Conservation (phyloP, 2,113 vertebrate species). For the Lichenostomus cassidix region DNA sequence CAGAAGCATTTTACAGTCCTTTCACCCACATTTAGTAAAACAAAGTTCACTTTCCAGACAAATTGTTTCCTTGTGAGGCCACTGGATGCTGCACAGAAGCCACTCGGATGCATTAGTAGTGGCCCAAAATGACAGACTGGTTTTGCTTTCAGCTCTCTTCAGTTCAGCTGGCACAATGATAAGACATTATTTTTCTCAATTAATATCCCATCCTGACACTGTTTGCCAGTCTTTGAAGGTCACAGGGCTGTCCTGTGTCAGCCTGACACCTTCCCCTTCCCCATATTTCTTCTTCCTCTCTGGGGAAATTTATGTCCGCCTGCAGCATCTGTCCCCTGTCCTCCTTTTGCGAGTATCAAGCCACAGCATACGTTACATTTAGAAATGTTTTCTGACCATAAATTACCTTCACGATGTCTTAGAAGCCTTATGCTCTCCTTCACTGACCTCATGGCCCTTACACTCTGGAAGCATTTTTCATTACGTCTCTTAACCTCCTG, state of each 20-base stretch:
- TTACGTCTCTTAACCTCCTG: conserved; percentile 59
- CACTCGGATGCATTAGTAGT: not conserved
- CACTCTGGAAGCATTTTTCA: conserved; percentile 60
- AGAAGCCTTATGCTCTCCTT: conserved; percentile 36
- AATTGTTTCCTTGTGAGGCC: not conserved
- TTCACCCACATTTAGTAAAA: not conserved
- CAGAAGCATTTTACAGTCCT: not conserved
- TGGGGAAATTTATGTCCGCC: conserved; percentile 69
- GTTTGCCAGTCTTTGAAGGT: conserved; percentile 68
- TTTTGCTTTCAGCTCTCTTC: conserved; percentile 30
- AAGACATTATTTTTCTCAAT: conserved; percentile 74
- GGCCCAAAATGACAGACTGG: not conserved
- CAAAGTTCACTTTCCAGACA: not conserved
- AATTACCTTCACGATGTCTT: conserved; percentile 71
- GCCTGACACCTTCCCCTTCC: conserved; percentile 19
- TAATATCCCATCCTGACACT: conserved; percentile 71
- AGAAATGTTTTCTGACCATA: conserved; percentile 70
- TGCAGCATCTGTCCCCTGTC: conserved; percentile 68
- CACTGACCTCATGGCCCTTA: conserved; percentile 19
- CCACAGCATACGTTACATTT: conserved; percentile 61
- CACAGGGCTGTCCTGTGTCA: conserved; percentile 53
- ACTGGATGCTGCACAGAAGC: conserved; percentile 30
- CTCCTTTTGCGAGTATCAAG: conserved; percentile 70
- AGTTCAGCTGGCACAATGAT: conserved; percentile 66
- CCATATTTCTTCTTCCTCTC: conserved; percentile 59